Evolutionary conservation across 92 coral and sea anemone species (phyloP), one percentile per base, ranked within the genome.

Genomic region (Scolanthus callimorphus): DNA sequence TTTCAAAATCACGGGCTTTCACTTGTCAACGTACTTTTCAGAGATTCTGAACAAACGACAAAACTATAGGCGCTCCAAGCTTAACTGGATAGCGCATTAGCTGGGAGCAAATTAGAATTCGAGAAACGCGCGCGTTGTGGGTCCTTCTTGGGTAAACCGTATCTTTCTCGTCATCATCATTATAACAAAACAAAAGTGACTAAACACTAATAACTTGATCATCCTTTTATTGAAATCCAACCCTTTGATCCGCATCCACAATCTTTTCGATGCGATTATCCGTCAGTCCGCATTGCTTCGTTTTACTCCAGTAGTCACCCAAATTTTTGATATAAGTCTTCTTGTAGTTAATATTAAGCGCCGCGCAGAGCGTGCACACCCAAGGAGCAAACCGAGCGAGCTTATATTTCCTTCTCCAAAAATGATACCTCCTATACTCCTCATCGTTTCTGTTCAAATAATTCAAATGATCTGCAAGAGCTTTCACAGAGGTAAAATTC

Each of bases 301-400:
- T 9, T 2, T n/a, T 28, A 25, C 74, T 57, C 74, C 74, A 68
- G 46, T 55, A 68, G 39, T 68, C 65, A 68, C 24, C 46, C 46
- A 68, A n/a, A 20, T 43, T 45, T 3, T 20, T 44, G 25, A 68
- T 68, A 27, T 49, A 58, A 25, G 77, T 70, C 34, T 49, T 20
- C 46, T 50, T 59, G 0, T 45, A 29, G 37, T 55, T 39, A 11
- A 63, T 74, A 24, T 74, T 64, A 25, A 67, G 39, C 1, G 81
- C 81, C 4, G 81, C 59, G 26, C 81, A 74, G 29, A 74, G 10
- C 24, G 59, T 60, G 24, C 81, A 74, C 15, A 57, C 65, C 81
- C 81, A 74, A 12, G 81, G 81, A 2, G 64, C 71, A 28, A 58
- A 59, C 4, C 23, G 27, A 9, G 51, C 73, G 24, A 38, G 50